These are phyloP conservation scores for Campylomormyrus numenius DNA, from an alignment of 2,113 vertebrate species.

Conservation along the genomic window DNA sequence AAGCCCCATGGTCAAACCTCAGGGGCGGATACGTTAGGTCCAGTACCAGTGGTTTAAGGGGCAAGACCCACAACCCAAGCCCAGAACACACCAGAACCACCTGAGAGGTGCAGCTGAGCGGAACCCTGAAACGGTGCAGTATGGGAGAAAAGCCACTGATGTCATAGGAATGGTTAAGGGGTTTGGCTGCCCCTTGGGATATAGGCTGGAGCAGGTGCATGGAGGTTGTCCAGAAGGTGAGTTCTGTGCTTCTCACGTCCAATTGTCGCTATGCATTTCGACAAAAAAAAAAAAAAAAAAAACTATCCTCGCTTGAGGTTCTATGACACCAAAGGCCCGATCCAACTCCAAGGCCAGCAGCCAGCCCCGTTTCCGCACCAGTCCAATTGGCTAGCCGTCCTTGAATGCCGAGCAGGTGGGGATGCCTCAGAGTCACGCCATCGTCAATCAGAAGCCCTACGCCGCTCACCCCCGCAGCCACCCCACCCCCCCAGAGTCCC, in stretches of 20 bases:
- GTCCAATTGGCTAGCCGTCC: slow-evolving; percentile 23
- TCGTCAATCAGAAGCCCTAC: background rate
- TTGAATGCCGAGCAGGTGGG: slow-evolving; percentile 33
- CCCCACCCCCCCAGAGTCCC: slow-evolving; percentile 8
- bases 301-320: background rate
- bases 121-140: background rate
- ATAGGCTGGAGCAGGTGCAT: background rate
- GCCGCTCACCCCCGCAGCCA: background rate
- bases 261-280: background rate
- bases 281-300: background rate
- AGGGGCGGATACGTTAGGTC: background rate
- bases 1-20: background rate
- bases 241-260: background rate
- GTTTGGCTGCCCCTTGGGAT: background rate
- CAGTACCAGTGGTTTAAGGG: background rate
- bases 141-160: background rate
- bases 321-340: background rate
- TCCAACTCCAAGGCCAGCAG: background rate
- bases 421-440: slow-evolving; percentile 35
- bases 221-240: background rate
- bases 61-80: background rate
- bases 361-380: background rate
- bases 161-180: background rate
- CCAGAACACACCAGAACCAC: background rate
- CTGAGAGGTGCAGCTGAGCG: background rate